phyloP scores from a whole-genome alignment of 2,113 vertebrate species.

The Elephantulus edwardii region DNA sequence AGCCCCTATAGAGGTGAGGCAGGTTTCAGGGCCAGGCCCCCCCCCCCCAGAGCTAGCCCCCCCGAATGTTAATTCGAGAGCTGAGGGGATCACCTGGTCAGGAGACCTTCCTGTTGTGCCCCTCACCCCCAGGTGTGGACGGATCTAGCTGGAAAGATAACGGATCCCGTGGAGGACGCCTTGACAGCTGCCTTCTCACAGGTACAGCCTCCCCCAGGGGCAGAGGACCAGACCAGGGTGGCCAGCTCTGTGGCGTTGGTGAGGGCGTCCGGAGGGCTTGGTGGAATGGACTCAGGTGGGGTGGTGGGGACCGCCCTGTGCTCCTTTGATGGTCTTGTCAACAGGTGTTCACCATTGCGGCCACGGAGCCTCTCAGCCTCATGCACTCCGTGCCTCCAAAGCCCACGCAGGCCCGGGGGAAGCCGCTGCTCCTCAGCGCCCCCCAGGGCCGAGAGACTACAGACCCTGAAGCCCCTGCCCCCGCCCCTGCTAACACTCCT shows the following conservation, averaged over 20 bases:
- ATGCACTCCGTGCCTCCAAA: constrained; percentile 72
- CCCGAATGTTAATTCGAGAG: not conserved
- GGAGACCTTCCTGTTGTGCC: not conserved
- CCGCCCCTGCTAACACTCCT: not conserved
- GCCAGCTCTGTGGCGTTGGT: not conserved
- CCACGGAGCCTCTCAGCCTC: constrained; percentile 72
- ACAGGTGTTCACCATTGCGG: constrained; percentile 75
- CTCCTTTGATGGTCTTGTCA: not conserved
- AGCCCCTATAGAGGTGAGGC: constrained; percentile 76
- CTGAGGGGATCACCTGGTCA: not conserved
- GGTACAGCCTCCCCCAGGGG: constrained; percentile 44
- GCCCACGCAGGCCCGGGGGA: constrained; percentile 1
- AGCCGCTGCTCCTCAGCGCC: constrained; percentile 17
- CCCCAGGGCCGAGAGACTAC: not conserved
- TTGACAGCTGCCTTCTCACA: constrained; percentile 75
- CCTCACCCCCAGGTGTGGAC: constrained; percentile 68
- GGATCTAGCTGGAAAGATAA: constrained; percentile 73
- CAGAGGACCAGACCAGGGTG: not conserved
- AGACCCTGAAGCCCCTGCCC: not conserved
- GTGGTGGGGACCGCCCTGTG: not conserved
- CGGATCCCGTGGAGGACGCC: constrained; percentile 67
- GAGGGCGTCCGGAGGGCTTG: not conserved
- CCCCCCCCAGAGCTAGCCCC: not conserved
- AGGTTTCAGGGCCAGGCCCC: not conserved
- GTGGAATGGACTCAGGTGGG: not conserved